Conservation (phyloP, 1,140 invertebrate species). For the Adoxophyes honmai region DNA sequence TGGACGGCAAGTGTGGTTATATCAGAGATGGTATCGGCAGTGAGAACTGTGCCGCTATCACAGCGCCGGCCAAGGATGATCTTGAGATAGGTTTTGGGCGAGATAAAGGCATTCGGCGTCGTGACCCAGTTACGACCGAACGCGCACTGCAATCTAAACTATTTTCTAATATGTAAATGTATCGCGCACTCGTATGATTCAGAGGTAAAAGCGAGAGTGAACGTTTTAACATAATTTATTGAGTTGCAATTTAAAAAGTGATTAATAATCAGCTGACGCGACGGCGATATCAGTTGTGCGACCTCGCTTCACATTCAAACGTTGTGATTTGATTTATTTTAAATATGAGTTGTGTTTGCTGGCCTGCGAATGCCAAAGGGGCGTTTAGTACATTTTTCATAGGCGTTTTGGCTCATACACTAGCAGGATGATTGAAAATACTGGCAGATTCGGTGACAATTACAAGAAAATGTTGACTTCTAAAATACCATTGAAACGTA, state of each 20-base stretch:
- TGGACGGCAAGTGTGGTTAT: constrained; percentile 3
- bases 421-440: too few relatives aligned
- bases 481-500: too few relatives aligned
- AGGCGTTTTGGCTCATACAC: too few relatives aligned
- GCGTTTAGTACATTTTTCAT: not conserved
- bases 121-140: constrained; percentile 6
- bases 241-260: constrained; percentile 4
- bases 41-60: constrained; percentile 19
- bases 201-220: not conserved
- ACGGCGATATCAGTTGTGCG: not conserved
- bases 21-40: constrained; percentile 28
- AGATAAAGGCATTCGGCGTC: constrained; percentile 19
- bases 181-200: not conserved
- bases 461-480: too few relatives aligned
- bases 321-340: constrained; percentile 21
- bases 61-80: constrained; percentile 42
- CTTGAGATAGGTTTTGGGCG: constrained; percentile 37
- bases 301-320: not conserved
- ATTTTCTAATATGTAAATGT: not conserved
- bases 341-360: not conserved
- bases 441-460: too few relatives aligned
- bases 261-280: not conserved
- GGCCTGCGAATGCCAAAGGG: not conserved
- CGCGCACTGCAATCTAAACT: not conserved
- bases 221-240: not conserved